Conservation (phyloP, 2,797 vertebrate species). For the Leptatherina wallacei region DNA sequence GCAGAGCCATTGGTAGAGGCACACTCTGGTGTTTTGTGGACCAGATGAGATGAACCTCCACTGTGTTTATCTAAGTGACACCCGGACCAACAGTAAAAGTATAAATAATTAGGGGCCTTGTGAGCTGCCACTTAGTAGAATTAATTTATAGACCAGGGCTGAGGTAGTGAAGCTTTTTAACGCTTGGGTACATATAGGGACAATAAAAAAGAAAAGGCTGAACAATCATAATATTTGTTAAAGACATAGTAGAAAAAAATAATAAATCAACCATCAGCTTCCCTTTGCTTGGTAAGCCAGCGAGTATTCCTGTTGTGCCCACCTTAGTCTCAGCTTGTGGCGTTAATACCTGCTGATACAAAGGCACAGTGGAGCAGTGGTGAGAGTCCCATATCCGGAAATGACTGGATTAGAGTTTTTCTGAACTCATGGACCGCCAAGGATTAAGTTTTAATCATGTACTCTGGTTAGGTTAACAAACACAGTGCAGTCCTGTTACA, state of each 20-base stretch:
- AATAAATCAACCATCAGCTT: conserved; percentile 25
- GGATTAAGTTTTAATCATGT: conserved; percentile 86
- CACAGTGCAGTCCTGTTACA: conserved; percentile 74
- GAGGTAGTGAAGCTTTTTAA: conserved; percentile 44
- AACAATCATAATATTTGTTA: conserved; percentile 16
- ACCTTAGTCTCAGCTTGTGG: conserved; percentile 69
- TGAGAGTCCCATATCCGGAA: conserved; percentile 76
- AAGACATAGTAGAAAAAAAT: conserved; percentile 9
- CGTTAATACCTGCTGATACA: conserved; percentile 82
- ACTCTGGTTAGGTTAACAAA: conserved; percentile 84
- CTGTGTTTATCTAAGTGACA: conserved; percentile 86
- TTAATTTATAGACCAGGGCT: conserved; percentile 79
- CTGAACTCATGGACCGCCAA: conserved; percentile 71
- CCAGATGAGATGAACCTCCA: conserved; percentile 86
- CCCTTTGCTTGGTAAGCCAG: conserved; percentile 2
- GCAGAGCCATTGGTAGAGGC: conserved; percentile 80
- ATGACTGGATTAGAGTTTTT: conserved; percentile 81
- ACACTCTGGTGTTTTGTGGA: conserved; percentile 86
- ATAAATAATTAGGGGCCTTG: conserved; percentile 81
- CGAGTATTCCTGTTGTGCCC: conserved; percentile 53
- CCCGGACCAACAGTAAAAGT: conserved; percentile 74
- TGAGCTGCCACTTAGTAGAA: conserved; percentile 80
- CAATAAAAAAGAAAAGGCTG: not conserved
- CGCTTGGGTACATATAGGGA: not conserved
- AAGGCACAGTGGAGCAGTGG: conserved; percentile 74